Conservation (phyloP, 2,113 vertebrate species). For the Cepphus grylle region DNA sequence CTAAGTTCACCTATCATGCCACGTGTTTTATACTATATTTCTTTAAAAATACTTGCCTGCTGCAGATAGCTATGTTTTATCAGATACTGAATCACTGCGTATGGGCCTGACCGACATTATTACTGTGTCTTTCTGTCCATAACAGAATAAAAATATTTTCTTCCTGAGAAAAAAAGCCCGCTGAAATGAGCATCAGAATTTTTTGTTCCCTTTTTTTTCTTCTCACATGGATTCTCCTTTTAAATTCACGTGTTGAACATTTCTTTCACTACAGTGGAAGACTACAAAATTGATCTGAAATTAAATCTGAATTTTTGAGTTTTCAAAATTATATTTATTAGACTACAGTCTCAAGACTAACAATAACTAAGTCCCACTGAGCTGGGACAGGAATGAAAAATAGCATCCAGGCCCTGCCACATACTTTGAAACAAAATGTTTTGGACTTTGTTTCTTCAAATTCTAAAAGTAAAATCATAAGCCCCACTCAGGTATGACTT, state of each 20-base stretch:
- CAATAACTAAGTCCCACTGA: neutral
- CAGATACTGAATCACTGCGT: neutral
- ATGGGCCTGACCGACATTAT: neutral
- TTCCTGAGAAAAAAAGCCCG: neutral
- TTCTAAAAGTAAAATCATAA: neutral
- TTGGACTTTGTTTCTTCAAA: neutral
- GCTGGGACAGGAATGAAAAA: neutral
- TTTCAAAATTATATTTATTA: neutral
- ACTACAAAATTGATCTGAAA: neutral
- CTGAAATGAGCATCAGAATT: neutral
- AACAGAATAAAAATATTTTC: neutral
- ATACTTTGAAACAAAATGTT: neutral
- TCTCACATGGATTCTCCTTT: neutral
- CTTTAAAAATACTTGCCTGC: neutral
- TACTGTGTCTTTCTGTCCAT: neutral
- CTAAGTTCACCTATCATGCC: neutral
- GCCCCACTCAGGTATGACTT: neutral
- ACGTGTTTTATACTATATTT: neutral
- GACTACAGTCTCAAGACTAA: neutral
- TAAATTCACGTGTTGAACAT: neutral
- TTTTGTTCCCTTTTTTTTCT: neutral
- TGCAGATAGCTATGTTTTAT: neutral
- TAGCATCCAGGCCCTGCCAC: rapidly evolving
- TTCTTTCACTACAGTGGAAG: neutral
- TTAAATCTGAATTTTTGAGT: neutral